Conservation (phyloP, 2,888 invertebrate genomes). For the Nephrotoma appendiculata region DNA sequence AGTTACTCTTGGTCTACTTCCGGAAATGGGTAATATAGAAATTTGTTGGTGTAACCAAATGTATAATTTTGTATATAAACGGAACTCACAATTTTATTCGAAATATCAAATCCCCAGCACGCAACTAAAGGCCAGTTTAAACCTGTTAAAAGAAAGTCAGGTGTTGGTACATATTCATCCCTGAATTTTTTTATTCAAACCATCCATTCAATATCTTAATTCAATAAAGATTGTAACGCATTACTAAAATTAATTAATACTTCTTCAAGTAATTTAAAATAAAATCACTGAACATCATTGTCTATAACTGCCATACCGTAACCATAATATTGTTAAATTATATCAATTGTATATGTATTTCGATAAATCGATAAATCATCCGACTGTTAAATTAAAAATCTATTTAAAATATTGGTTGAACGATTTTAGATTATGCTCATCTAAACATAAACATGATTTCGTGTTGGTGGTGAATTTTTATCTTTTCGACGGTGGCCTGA, state of each 20-base stretch:
- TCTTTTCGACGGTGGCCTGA: background rate
- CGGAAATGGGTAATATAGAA: too few relatives aligned
- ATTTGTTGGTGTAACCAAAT: too few relatives aligned
- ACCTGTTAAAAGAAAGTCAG: too few relatives aligned
- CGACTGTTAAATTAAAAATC: background rate
- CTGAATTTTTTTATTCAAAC: too few relatives aligned
- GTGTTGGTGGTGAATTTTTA: background rate
- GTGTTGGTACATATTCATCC: too few relatives aligned
- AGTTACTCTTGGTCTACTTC: too few relatives aligned
- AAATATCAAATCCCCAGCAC: too few relatives aligned
- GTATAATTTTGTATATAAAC: too few relatives aligned
- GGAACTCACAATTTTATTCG: too few relatives aligned
- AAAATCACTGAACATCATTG: background rate
- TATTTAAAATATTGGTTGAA: background rate
- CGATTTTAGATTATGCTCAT: background rate
- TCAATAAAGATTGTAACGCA: background rate
- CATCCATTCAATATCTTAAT: background rate
- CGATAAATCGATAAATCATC: background rate
- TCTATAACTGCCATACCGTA: too few relatives aligned
- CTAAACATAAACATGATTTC: too few relatives aligned
- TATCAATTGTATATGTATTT: background rate
- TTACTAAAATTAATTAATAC: background rate
- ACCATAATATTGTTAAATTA: background rate
- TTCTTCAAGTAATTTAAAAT: background rate
- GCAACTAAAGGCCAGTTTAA: too few relatives aligned